A percentile compares a stretch with the other conserved stretches of the same genome.
Conservation (phyloP, 2,888 invertebrate species). For the Agrochola circellaris region DNA sequence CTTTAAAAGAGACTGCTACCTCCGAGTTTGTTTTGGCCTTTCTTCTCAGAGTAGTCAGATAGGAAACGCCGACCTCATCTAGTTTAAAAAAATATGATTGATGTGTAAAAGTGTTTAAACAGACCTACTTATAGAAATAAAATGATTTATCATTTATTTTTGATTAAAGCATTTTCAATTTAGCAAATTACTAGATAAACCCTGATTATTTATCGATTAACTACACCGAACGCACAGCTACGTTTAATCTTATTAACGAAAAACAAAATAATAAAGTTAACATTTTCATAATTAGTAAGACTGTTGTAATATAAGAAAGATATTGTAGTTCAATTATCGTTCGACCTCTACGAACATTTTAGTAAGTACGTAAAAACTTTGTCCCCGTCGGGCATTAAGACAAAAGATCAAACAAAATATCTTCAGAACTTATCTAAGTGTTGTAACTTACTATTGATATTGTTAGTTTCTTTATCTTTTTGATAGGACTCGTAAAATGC, state of each 20-base stretch:
- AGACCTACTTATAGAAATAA: too few species aligned
- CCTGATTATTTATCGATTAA: neutral
- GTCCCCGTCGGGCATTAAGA: slow-evolving; percentile 3
- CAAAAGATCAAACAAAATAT: slow-evolving; percentile 50
- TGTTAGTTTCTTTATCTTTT: slow-evolving; percentile 51
- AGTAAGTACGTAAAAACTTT: slow-evolving; percentile 35
- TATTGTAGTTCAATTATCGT: slow-evolving; percentile 24
- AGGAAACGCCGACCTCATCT: too few species aligned
- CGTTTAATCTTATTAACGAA: neutral
- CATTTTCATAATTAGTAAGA: neutral
- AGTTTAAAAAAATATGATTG: too few species aligned
- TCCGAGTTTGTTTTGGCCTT: too few species aligned
- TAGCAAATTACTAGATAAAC: slow-evolving; percentile 1
- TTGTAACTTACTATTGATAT: slow-evolving; percentile 52
- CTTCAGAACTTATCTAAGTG: slow-evolving; percentile 40
- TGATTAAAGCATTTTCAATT: neutral
- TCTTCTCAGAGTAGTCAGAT: too few species aligned
- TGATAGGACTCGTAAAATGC: slow-evolving; percentile 44
- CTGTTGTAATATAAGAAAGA: slow-evolving; percentile 1
- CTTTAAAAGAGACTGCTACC: too few species aligned
- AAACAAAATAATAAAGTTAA: neutral
- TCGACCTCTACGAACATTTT: slow-evolving; percentile 24
- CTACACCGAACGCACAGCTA: neutral
- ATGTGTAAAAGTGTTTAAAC: too few species aligned
- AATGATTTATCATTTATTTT: neutral